Percentiles rank a stretch among this genome's conserved stretches.
Evolutionary conservation across 2,888 invertebrate genomes (phyloP).

Genomic region (Athetis lepigone): DNA sequence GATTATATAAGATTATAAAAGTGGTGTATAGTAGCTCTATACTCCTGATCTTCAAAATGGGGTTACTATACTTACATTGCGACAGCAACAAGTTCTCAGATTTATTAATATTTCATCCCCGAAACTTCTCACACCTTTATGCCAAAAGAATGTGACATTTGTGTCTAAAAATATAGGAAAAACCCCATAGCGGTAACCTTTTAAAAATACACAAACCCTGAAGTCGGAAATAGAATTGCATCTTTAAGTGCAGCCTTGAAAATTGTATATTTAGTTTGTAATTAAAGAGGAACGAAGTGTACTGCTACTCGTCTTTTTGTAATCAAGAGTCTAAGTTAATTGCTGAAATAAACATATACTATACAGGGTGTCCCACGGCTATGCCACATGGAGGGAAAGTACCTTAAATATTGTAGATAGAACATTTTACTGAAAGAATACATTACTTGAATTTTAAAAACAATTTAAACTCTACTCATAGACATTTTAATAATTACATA

Average conservation of each 20-base stretch:
- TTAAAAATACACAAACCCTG: not conserved
- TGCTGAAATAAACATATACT: too few relatives aligned
- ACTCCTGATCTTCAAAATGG: not conserved
- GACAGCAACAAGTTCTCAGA: not conserved
- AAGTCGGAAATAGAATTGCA: slow-evolving; percentile 4
- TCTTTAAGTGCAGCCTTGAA: not conserved
- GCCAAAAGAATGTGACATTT: not conserved
- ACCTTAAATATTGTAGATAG: too few relatives aligned
- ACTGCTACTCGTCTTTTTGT: not conserved
- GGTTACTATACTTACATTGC: not conserved
- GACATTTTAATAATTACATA: too few relatives aligned
- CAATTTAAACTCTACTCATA: too few relatives aligned
- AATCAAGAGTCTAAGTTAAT: not conserved
- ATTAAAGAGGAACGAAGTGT: slow-evolving; percentile 3
- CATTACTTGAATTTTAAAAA: too few relatives aligned
- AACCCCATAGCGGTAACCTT: not conserved
- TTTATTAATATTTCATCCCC: not conserved
- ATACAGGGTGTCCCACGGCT: too few relatives aligned
- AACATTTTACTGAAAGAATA: too few relatives aligned
- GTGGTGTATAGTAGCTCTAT: not conserved
- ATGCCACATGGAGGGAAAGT: too few relatives aligned
- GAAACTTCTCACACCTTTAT: not conserved
- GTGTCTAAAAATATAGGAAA: not conserved
- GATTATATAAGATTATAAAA: not conserved
- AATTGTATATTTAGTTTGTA: slow-evolving; percentile 27